A percentile compares a stretch with the other conserved stretches of the same genome.
Conservation (phyloP, 1,140 invertebrate genomes). For the Diorhabda sublineata region DNA sequence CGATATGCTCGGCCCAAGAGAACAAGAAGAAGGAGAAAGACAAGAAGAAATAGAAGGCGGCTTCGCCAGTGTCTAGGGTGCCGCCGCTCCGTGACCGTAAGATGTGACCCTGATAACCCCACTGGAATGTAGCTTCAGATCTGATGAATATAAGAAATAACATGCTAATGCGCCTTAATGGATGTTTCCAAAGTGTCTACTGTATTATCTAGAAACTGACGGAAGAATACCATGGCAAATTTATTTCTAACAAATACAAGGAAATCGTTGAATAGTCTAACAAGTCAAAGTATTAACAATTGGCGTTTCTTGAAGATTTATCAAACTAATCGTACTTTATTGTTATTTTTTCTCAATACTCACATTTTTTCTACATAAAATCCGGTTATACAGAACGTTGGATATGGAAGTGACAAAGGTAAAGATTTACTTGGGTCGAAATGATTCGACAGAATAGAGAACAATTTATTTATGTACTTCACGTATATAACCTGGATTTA, state of each 20-base stretch:
- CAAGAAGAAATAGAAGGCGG: not conserved
- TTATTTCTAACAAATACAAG: slow-evolving; percentile 3
- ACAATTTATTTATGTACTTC: too few relatives aligned
- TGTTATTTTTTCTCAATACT: too few relatives aligned
- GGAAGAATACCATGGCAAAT: slow-evolving; percentile 9
- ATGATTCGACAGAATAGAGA: too few relatives aligned
- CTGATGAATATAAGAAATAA: slow-evolving; percentile 26
- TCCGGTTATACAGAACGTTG: too few relatives aligned
- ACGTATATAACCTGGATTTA: too few relatives aligned
- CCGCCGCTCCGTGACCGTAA: slow-evolving; percentile 20
- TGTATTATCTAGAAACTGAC: slow-evolving; percentile 14
- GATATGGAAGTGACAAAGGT: too few relatives aligned
- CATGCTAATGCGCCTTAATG: slow-evolving; percentile 26
- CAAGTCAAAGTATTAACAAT: not conserved
- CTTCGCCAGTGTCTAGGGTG: slow-evolving; percentile 9
- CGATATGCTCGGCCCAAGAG: not conserved
- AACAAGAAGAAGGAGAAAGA: not conserved
- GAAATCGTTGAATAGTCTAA: slow-evolving; percentile 2
- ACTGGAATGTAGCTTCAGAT: slow-evolving; percentile 25
- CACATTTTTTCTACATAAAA: too few relatives aligned
- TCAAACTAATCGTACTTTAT: not conserved
- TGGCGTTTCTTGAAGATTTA: not conserved
- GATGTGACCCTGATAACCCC: slow-evolving; percentile 23
- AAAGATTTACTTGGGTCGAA: too few relatives aligned
- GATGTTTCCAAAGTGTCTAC: slow-evolving; percentile 13